Conservation (phyloP, 2,797 vertebrate species). For the Hemibagrus guttatus region DNA sequence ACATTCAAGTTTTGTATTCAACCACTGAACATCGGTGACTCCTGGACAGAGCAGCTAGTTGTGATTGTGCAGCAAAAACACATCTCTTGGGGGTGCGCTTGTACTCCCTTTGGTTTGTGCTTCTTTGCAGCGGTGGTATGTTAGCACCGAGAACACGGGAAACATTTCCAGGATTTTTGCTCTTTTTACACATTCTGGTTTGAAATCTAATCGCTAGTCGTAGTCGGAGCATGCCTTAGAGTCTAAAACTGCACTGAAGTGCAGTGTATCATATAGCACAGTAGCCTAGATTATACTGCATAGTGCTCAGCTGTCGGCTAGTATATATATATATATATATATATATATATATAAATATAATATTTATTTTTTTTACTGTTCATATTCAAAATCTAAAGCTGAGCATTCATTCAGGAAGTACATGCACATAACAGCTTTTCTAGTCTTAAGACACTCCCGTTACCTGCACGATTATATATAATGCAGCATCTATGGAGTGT, state of each 20-base stretch:
- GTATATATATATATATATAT: no score
- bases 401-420: constrained; percentile 13
- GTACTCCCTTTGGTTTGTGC: constrained; percentile 82
- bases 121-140: constrained; percentile 76
- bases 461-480: not conserved
- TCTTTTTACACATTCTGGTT: constrained; percentile 64
- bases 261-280: constrained; percentile 1
- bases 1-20: constrained; percentile 74
- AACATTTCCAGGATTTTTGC: constrained; percentile 54
- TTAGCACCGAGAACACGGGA: constrained; percentile 73
- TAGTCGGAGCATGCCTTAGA: constrained; percentile 31
- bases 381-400: constrained; percentile 59
- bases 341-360: no score
- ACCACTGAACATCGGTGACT: constrained; percentile 73
- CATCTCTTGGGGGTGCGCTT: constrained; percentile 72
- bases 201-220: constrained; percentile 44
- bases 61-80: constrained; percentile 78
- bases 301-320: constrained; percentile 65
- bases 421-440: constrained; percentile 19
- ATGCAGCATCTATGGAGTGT: constrained; percentile 23
- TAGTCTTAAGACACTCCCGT: not conserved
- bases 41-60: constrained; percentile 65
- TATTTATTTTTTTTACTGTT: constrained; percentile 34
- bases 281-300: constrained; percentile 64
- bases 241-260: constrained; percentile 29